A percentile compares a stretch with the other conserved stretches of the same genome.
Conservation (phyloP, 2,797 vertebrate species). For the Micrastur ruficollis region DNA sequence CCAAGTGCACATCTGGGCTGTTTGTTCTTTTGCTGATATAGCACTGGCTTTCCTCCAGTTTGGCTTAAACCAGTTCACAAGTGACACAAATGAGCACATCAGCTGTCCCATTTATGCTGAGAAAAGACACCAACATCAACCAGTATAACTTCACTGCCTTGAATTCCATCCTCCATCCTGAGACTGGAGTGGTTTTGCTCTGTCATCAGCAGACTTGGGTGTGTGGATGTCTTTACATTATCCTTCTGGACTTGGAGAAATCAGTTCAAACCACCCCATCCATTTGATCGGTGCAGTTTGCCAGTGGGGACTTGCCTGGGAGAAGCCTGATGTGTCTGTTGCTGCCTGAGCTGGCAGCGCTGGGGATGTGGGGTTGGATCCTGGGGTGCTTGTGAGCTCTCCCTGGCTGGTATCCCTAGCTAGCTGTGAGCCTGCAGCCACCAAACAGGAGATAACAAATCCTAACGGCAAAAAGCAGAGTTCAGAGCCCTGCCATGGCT, state of each 20-base stretch:
- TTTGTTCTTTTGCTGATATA: neutral
- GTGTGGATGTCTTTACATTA: neutral
- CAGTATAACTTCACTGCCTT: neutral
- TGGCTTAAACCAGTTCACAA: neutral
- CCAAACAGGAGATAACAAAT: neutral
- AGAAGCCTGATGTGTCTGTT: neutral
- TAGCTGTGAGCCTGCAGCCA: neutral
- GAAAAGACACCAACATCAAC: neutral
- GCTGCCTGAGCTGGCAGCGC: accelerated
- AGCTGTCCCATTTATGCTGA: neutral
- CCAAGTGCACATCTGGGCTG: neutral
- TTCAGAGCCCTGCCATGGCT: neutral
- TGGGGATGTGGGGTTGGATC: accelerated
- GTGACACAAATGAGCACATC: neutral
- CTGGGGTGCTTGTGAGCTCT: neutral
- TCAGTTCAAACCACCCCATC: neutral
- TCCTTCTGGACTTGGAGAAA: neutral
- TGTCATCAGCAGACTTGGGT: neutral
- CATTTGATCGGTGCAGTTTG: neutral
- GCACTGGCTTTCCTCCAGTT: neutral
- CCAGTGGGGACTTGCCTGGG: neutral
- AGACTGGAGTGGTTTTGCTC: neutral
- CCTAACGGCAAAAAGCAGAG: neutral
- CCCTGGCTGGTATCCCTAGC: neutral
- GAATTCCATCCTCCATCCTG: neutral